Percentiles rank a stretch among this genome's conserved stretches.
Conservation (phyloP, 2,888 invertebrate species). For the Drosophila koepferae region DNA sequence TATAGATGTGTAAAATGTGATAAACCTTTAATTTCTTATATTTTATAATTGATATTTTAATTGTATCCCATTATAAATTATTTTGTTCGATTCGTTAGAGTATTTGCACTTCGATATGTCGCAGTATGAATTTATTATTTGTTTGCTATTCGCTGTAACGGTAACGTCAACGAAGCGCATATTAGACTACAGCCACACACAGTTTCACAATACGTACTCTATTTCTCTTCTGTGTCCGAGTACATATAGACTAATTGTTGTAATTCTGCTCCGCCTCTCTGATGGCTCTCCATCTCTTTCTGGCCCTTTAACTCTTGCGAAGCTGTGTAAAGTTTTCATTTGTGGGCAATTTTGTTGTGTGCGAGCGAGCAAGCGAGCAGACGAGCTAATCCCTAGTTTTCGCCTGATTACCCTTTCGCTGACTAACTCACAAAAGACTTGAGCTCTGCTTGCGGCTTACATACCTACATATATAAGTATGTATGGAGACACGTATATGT, state of each 20-base stretch:
- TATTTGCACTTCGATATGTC: constrained; percentile 12
- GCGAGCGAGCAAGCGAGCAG: constrained; percentile 2
- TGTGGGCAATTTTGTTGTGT: constrained; percentile 15
- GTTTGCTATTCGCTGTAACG: constrained; percentile 51
- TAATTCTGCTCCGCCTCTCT: not conserved
- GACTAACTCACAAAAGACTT: constrained; percentile 56
- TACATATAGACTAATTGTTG: constrained; percentile 65
- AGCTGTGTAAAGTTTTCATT: constrained; percentile 42
- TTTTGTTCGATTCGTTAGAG: constrained; percentile 14
- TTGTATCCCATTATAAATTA: not conserved
- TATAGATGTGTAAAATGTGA: too few relatives aligned
- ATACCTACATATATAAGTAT: not conserved
- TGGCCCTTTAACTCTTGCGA: not conserved
- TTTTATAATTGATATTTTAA: not conserved
- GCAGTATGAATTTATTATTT: constrained; percentile 14
- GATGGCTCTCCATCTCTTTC: not conserved
- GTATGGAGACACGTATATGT: not conserved
- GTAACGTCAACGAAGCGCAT: constrained; percentile 57
- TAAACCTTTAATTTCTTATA: too few relatives aligned
- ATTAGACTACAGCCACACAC: constrained; percentile 56
- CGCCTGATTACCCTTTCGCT: constrained; percentile 73
- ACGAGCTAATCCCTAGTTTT: constrained; percentile 64
- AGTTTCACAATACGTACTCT: constrained; percentile 1
- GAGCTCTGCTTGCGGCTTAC: constrained; percentile 56
- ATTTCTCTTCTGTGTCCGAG: constrained; percentile 36